Evolutionary conservation across 2,113 vertebrate genomes (phyloP), one percentile per base, ranked within the genome.

Genomic region (Typhlomys cinereus): DNA sequence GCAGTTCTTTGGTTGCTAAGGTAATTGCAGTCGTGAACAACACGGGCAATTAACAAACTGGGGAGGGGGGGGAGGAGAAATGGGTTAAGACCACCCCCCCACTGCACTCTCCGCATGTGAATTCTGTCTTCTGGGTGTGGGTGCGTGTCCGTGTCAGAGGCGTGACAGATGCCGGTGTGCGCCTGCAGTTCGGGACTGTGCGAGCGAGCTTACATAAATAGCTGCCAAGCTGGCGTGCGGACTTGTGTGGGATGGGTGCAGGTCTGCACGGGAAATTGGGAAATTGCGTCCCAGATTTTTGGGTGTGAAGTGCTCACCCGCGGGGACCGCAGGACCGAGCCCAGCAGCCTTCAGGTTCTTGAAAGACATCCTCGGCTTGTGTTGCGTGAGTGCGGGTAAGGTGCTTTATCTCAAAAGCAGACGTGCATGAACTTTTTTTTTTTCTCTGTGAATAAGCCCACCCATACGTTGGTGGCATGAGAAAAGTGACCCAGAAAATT

Each of bases 1-100:
- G 85, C 94, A 86, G 83, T 97, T 94, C 95, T 95, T 94, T 90
- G 97, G 96, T 97, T 97, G 98, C 98, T 96, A 98, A 98, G 98
- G 98, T 98, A 98, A 98, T 98, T 92, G 95, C 94, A 95, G 92
- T 76, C 96, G n/a, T n/a, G 95, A 83, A 85, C 52, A 34, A 73
- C 80, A 74, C 0, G 90, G 69, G 71, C 69, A 21, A 83, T 90
- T 91, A 80, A 81, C 87, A 92, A 85, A 50, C 3, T 8, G 31
- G 90, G 86, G 70, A 50, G 64, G 13, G 12, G n/a, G n/a, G n/a
- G n/a, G n/a, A 20, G 39, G 41, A 1, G 13, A 44, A 61, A 84
- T 34, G 21, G 74, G 64, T 70, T 82, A 48, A 31, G 67, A 59
- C 62, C 48, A 7, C 20, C 25, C 50, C 25, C 23, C 62, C 27